phyloP scores from a whole-genome alignment of 2,888 invertebrate genomes.

The Erpobdella octoculata region DNA sequence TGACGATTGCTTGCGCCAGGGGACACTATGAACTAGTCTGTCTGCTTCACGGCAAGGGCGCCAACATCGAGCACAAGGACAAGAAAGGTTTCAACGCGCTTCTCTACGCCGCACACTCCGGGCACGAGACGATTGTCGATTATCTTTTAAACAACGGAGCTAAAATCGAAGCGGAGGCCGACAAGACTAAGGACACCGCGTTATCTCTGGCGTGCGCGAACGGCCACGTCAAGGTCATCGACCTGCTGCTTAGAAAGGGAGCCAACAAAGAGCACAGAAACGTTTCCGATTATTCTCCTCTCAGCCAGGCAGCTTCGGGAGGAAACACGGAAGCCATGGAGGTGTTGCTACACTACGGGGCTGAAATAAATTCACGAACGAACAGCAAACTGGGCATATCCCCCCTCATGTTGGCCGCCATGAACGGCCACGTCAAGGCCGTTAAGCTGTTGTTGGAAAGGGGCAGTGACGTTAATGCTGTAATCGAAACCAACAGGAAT shows the following conservation, averaged over 20 bases:
- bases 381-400: constrained; percentile 95
- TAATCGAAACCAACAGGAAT: constrained; percentile 95
- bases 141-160: constrained; percentile 84
- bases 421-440: constrained; percentile 94
- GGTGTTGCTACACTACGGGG: constrained; percentile 80
- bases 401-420: constrained; percentile 95
- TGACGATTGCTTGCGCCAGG: constrained; percentile 91
- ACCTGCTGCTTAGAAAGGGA: constrained; percentile 74
- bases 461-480: constrained; percentile 98
- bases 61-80: constrained; percentile 94
- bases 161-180: constrained; percentile 97
- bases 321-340: constrained; percentile 97
- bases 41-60: constrained; percentile 78
- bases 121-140: constrained; percentile 78
- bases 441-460: constrained; percentile 88
- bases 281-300: constrained; percentile 97
- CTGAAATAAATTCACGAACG: constrained; percentile 83
- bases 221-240: constrained; percentile 90
- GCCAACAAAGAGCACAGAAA: constrained; percentile 93
- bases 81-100: constrained; percentile 95
- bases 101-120: constrained; percentile 94
- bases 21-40: constrained; percentile 85
- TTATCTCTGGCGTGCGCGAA: constrained; percentile 93
- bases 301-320: constrained; percentile 96
- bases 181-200: constrained; percentile 96